These are phyloP conservation scores for Dynastes hyllus DNA, from an alignment of 2,888 invertebrate genomes.

Conservation along the genomic window DNA sequence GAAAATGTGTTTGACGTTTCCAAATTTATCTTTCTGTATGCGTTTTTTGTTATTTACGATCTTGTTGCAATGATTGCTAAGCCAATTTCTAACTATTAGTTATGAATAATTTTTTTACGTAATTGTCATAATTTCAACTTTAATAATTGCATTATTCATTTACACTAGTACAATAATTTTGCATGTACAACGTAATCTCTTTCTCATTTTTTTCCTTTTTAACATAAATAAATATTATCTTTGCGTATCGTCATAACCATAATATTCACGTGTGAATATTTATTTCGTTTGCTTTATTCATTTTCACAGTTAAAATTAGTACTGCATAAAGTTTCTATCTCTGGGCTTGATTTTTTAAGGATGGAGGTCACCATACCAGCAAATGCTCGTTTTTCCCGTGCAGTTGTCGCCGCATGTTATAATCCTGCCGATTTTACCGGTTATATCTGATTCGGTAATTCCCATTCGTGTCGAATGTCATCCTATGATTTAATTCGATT, in stretches of 20 bases:
- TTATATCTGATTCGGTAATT: conserved; percentile 40
- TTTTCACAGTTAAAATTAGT: conserved; percentile 4
- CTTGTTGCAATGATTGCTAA: too few species aligned
- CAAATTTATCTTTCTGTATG: too few species aligned
- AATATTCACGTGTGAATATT: not conserved
- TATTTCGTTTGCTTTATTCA: not conserved
- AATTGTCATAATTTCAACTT: not conserved
- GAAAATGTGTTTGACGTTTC: too few species aligned
- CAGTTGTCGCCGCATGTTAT: not conserved
- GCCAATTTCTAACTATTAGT: too few species aligned
- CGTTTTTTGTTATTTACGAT: too few species aligned
- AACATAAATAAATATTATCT: not conserved
- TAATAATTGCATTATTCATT: not conserved
- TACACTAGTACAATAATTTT: not conserved
- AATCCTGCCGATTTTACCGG: conserved; percentile 16
- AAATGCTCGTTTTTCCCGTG: not conserved
- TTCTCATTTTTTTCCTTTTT: not conserved
- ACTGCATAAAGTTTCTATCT: not conserved
- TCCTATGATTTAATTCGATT: conserved; percentile 34
- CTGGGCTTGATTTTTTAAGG: not conserved
- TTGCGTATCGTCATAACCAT: not conserved
- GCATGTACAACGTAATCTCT: not conserved
- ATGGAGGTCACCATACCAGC: not conserved
- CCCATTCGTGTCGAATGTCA: conserved; percentile 31
- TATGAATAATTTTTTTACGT: not conserved